Conservation (phyloP, 2,888 invertebrate genomes). For the Amphiduros pacificus region DNA sequence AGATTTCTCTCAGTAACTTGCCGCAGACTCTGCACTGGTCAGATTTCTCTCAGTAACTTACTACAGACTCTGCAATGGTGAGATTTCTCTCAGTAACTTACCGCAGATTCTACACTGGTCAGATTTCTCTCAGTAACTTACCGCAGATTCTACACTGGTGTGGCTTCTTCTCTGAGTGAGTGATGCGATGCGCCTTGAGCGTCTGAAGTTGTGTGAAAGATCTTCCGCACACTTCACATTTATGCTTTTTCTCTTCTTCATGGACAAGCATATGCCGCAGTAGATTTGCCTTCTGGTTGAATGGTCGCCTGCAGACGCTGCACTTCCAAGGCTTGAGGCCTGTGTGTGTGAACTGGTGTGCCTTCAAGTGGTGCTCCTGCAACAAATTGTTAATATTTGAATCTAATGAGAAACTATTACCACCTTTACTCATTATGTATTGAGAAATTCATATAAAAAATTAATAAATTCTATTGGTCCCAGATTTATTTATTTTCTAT, state of each 20-base stretch:
- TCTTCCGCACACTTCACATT: conserved; percentile 57
- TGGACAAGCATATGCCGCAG: conserved; percentile 58
- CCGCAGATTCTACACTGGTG: conserved; percentile 58
- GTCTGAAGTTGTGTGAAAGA: conserved; percentile 59
- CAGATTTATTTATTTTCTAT: too few species aligned
- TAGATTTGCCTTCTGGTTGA: conserved; percentile 60
- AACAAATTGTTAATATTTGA: conserved; percentile 9
- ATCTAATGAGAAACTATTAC: not conserved
- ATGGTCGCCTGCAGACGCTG: conserved; percentile 50
- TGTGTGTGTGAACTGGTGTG: conserved; percentile 59
- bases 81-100: too few species aligned
- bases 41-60: too few species aligned
- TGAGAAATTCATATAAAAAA: too few species aligned
- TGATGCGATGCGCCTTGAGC: conserved; percentile 59
- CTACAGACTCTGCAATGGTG: too few species aligned
- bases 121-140: too few species aligned
- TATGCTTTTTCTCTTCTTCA: conserved; percentile 49
- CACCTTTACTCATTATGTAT: too few species aligned
- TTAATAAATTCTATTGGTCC: too few species aligned
- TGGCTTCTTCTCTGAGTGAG: conserved; percentile 59
- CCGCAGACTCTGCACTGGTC: too few species aligned
- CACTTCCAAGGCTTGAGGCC: conserved; percentile 57
- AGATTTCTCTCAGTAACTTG: too few species aligned
- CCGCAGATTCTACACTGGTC: too few species aligned
- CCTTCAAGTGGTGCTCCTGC: conserved; percentile 58